phyloP scores from a whole-genome alignment of 2,113 vertebrate species.

The Manacus vitellinus region DNA sequence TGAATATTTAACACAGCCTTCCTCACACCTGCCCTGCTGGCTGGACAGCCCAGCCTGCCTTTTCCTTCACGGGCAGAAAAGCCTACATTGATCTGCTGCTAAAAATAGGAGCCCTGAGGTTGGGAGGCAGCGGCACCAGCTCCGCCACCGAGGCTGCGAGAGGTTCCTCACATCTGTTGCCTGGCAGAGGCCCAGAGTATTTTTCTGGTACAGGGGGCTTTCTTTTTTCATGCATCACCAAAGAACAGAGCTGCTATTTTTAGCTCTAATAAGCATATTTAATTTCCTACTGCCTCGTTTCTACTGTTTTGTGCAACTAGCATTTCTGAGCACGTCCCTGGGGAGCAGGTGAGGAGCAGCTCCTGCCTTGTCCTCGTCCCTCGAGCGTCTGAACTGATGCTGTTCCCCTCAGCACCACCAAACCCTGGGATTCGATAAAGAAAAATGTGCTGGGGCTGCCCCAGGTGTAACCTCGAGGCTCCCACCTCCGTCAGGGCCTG shows the following conservation, averaged over 20 bases:
- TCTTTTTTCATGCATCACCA: slow-evolving; percentile 42
- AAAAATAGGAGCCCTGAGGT: slow-evolving; percentile 14
- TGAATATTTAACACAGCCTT: neutral
- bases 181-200: slow-evolving; percentile 34
- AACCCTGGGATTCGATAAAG: rapidly evolving
- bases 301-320: neutral
- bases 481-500: rapidly evolving
- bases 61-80: neutral
- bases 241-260: slow-evolving; percentile 49
- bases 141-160: neutral
- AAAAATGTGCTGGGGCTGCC: rapidly evolving
- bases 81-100: slow-evolving; percentile 21
- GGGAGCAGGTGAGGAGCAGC: neutral
- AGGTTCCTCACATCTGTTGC: slow-evolving; percentile 8
- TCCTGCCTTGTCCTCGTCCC: neutral
- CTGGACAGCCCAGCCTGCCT: neutral
- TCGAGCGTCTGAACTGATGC: rapidly evolving
- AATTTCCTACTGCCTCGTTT: slow-evolving; percentile 51
- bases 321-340: neutral
- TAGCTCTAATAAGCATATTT: slow-evolving; percentile 60
- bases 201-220: slow-evolving; percentile 41
- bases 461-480: neutral
- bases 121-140: slow-evolving; percentile 3
- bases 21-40: neutral
- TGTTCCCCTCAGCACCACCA: neutral